Evolutionary conservation across 2,888 invertebrate species (phyloP), one percentile per base, ranked within the genome.

Genomic region (Oasisia sp.): DNA sequence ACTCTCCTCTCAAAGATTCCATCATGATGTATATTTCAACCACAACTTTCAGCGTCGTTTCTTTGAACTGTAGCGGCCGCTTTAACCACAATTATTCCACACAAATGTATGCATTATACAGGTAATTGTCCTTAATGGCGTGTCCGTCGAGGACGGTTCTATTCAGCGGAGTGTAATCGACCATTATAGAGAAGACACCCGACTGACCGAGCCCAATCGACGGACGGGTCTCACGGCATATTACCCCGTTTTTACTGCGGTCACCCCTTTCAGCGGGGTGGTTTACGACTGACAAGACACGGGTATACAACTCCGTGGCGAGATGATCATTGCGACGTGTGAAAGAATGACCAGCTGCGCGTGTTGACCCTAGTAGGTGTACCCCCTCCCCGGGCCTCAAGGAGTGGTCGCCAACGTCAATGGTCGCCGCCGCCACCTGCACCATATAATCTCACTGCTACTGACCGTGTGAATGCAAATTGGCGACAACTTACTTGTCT

Each of bases 311-410:
- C 74, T 74, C 27, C 5, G 7, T 74, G 74, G 7, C 74, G 7
- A 74, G 74, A 74, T 27, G 27, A 74, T 74, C 74, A 74, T n/a
- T 74, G n/a, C 74, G 74, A 74, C 74, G 74, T 74, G 74, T 74
- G 74, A 74, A 74, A 74, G 74, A 19, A 74, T 74, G 27, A 19
- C 19, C 56, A 56, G 56, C 56, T 56, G 56, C 19, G 11, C 19
- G 74, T 74, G 19, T 19, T 74, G 74, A 74, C 14, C 19, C 74
- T 74, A 74, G 74, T 27, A 4, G 27, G 27, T 27, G 74, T 19
- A 14, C 74, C 74, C 74, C 74, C 27, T 19, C 5, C 74, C 74
- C 74, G 5, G n/a, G 7, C 27, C 74, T 7, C 74, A 27, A n/a
- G 74, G 74, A 74, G 74, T 74, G 74, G 27, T 19, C n/a, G 9